Evolutionary conservation across 2,797 vertebrate genomes (phyloP).

Genomic region (Melanotaenia maccullochi): DNA sequence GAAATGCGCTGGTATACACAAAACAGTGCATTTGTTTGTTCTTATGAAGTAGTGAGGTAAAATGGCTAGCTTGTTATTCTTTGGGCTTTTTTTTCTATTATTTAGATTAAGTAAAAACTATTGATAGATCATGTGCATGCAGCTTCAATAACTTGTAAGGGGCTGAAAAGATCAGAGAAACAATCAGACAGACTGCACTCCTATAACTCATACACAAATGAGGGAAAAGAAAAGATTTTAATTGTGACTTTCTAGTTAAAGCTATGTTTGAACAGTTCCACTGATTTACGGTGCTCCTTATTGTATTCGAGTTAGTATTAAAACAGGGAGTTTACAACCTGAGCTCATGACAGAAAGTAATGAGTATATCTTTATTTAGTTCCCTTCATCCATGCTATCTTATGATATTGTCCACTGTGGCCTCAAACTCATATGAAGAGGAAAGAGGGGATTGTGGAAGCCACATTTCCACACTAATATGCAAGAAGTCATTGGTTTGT

Average conservation of each 20-base stretch:
- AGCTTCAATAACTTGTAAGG: not conserved
- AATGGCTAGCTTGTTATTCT: constrained; percentile 5
- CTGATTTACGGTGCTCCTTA: not conserved
- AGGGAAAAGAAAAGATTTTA: not conserved
- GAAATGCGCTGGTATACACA: constrained; percentile 38
- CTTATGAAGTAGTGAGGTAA: constrained; percentile 9
- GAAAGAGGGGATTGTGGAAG: not conserved
- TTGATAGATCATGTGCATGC: not conserved
- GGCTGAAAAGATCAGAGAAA: not conserved
- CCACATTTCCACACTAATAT: not conserved
- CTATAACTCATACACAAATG: not conserved
- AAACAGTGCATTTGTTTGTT: constrained; percentile 24
- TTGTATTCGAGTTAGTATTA: constrained; percentile 37
- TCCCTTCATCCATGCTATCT: not conserved
- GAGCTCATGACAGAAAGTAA: not conserved
- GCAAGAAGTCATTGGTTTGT: not conserved
- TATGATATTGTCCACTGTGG: not conserved
- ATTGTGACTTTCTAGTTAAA: not conserved
- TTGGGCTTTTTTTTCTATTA: not conserved
- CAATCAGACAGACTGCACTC: not conserved
- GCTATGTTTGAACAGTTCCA: not conserved
- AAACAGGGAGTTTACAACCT: not conserved
- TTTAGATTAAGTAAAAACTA: not conserved
- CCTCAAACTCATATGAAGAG: not conserved
- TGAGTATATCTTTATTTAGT: not conserved